Evolutionary conservation across 2,797 vertebrate genomes (phyloP), one percentile per base, ranked within the genome.

Genomic region (Paramormyrops hopkinsi): DNA sequence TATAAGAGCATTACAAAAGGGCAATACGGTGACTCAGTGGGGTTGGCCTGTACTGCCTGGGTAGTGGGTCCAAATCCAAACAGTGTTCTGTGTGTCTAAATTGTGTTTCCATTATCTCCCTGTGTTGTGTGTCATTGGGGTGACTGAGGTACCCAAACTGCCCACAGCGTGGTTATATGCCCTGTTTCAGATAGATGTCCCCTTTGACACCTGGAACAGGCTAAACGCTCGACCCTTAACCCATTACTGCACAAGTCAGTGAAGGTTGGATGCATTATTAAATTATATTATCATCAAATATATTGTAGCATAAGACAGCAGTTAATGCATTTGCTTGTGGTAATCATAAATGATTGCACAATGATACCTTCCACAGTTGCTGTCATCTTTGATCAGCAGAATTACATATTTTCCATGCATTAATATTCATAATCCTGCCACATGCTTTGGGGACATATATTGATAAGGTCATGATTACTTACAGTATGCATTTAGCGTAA

Each of bases 381-480:
- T 87, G 85, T 53, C 85, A 87, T 19, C 53, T 59, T 87, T 87
- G 50, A 37, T 87, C 29, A 87, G 82, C 33, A 84, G 22, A 51
- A 84, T 87, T 56, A 33, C 22, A 48, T 37, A 51, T 86, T 56
- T 86, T 33, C 51, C 29, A n/a, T 87, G 85, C 85, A 87, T 56
- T 59, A 87, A 54, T 87, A 87, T 87, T 54, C 51, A 87, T 87
- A 87, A 56, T 56, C 17, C 50, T 87, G 85, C 50, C 50, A 87
- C 17, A 87, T 54, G 50, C 53, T 56, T 51, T n/a, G 14, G 51
- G 85, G 85, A 59, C 50, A 87, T 51, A 41, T 87, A 87, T 87
- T 41, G 53, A 87, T 87, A 87, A 87, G 85, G 85, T 87, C 85
- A 59, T 59, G 53, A 19, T 56, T 33, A 54, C 51, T 54, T 87